Percentiles rank a stretch among this genome's conserved stretches.
phyloP scores from a whole-genome alignment of 1,140 invertebrate species.

The Drosophila orena region DNA sequence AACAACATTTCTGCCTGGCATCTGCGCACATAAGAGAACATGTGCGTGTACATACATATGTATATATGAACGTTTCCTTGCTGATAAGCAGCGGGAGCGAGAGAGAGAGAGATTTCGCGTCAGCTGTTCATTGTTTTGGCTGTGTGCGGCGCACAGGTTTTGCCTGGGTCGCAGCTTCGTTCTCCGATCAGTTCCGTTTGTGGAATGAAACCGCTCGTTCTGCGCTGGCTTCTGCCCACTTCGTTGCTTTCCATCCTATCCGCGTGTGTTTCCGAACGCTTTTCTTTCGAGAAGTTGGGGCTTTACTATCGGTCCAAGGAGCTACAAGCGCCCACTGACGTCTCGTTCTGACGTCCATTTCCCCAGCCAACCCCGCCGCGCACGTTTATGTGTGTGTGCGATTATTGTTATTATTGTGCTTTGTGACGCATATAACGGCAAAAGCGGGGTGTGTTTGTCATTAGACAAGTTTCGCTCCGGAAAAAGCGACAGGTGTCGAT shows the following conservation, averaged over 20 bases:
- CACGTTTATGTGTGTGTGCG: conserved; percentile 26
- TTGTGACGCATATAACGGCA: conserved; percentile 62
- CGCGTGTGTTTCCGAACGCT: conserved; percentile 34
- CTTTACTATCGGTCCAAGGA: conserved; percentile 32
- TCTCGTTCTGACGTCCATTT: conserved; percentile 30
- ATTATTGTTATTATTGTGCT: conserved; percentile 53
- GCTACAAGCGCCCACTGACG: conserved; percentile 24
- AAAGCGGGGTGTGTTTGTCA: conserved; percentile 67
- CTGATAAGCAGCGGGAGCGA: conserved; percentile 57
- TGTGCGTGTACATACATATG: background rate
- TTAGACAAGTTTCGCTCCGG: conserved; percentile 22
- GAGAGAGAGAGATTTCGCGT: conserved; percentile 35
- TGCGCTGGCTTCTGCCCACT: background rate
- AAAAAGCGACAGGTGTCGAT: conserved; percentile 33
- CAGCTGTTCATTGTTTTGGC: conserved; percentile 79
- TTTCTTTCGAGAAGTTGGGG: conserved; percentile 36
- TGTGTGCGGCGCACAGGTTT: conserved; percentile 68
- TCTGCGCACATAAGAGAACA: background rate
- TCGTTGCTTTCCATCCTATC: background rate
- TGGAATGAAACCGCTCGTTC: conserved; percentile 65
- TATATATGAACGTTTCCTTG: conserved; percentile 55
- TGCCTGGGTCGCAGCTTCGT: conserved; percentile 43
- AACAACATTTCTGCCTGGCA: background rate
- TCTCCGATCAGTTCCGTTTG: conserved; percentile 71
- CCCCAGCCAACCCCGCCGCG: background rate